Evolutionary conservation across 2,797 vertebrate species (phyloP).

Genomic region (Iguana delicatissima): DNA sequence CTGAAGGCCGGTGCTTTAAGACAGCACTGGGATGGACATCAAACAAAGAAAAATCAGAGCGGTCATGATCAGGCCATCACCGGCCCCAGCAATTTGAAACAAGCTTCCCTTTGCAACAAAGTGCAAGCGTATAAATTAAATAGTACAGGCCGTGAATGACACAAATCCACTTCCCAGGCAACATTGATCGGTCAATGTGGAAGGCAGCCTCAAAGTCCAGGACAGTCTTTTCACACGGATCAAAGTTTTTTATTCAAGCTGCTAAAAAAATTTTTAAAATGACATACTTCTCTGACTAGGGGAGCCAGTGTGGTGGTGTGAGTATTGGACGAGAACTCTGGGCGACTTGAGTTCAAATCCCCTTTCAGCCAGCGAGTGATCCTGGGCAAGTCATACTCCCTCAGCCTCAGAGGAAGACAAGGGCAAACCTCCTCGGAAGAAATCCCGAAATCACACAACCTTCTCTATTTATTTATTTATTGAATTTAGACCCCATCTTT

Average conservation of each 20-base stretch:
- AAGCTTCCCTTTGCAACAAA: not conserved
- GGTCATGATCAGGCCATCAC: not conserved
- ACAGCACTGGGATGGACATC: not conserved
- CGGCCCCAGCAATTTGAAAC: not conserved
- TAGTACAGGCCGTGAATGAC: not conserved
- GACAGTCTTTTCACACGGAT: not conserved
- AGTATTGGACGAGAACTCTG: no score
- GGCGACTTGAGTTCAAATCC: no score
- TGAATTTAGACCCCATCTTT: no score
- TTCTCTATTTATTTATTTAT: no score
- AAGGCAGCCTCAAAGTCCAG: not conserved
- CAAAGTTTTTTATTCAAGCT: not conserved
- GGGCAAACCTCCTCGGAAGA: no score
- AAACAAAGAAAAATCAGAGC: not conserved
- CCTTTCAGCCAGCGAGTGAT: no score
- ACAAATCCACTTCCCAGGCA: not conserved
- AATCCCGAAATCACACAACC: no score
- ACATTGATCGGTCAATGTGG: not conserved
- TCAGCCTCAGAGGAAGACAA: no score
- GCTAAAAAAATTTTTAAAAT: no score
- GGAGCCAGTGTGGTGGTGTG: no score
- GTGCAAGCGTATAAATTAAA: not conserved
- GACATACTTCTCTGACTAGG: no score
- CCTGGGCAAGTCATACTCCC: no score
- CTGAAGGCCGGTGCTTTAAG: constrained; percentile 25